phyloP scores from a whole-genome alignment of 1,140 invertebrate genomes.

The Tetramorium alpestre region DNA sequence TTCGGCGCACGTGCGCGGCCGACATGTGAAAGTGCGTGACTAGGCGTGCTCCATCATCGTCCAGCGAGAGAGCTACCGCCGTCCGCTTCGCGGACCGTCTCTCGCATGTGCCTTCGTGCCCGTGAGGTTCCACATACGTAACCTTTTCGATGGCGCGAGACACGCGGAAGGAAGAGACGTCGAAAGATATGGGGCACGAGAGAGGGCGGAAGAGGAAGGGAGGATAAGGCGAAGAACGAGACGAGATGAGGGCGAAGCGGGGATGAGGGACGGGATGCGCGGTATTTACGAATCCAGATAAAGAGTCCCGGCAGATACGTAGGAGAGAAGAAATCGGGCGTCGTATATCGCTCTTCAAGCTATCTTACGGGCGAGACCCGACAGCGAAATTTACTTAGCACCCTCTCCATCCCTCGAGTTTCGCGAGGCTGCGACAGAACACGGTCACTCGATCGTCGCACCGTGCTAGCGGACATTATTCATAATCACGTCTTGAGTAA shows the following conservation, averaged over 20 bases:
- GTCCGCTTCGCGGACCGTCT: neutral
- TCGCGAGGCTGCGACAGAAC: neutral
- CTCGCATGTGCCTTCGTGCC: neutral
- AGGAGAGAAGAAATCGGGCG: slow-evolving; percentile 18
- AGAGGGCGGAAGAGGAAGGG: neutral
- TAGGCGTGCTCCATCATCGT: slow-evolving; percentile 18
- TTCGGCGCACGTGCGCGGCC: neutral
- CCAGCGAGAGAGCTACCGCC: neutral
- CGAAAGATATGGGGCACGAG: neutral
- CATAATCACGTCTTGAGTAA: neutral
- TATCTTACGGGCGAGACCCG: slow-evolving; percentile 47
- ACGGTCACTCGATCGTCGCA: slow-evolving; percentile 7
- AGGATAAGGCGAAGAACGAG: slow-evolving; percentile 11
- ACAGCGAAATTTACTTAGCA: slow-evolving; percentile 72
- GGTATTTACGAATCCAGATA: slow-evolving; percentile 62
- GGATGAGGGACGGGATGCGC: neutral
- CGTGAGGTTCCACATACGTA: neutral
- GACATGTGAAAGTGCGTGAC: slow-evolving; percentile 49
- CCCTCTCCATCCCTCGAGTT: slow-evolving; percentile 30
- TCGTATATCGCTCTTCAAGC: slow-evolving; percentile 42
- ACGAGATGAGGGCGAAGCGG: neutral
- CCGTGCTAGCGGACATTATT: neutral
- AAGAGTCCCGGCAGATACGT: slow-evolving; percentile 31
- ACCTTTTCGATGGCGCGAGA: slow-evolving; percentile 24
- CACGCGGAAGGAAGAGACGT: slow-evolving; percentile 29